These are phyloP conservation scores for Aplysia californica DNA, from an alignment of 1,140 invertebrate genomes.

Conservation along the genomic window DNA sequence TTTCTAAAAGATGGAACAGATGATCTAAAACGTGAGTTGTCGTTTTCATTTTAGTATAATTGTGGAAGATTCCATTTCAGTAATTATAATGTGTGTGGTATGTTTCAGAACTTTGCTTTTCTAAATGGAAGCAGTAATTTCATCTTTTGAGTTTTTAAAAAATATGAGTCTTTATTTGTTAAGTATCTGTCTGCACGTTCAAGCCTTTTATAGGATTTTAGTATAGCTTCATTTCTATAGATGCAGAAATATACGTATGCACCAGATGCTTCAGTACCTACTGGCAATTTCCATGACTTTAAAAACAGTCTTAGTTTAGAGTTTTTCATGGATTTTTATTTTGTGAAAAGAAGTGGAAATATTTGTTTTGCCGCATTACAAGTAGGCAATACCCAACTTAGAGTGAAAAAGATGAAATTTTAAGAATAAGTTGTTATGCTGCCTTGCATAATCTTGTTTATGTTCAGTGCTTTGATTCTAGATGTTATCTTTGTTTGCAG, in stretches of 20 bases:
- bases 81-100: too few species aligned
- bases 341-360: not conserved
- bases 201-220: too few species aligned
- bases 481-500: conserved; percentile 33
- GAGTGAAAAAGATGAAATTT: too few species aligned
- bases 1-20: conserved; percentile 38
- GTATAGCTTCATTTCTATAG: too few species aligned
- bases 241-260: too few species aligned
- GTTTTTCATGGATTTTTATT: not conserved
- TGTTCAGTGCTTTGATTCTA: too few species aligned
- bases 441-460: too few species aligned
- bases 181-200: not conserved
- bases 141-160: not conserved
- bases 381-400: too few species aligned
- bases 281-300: too few species aligned
- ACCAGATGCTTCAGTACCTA: too few species aligned
- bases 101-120: not conserved
- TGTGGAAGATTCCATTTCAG: not conserved
- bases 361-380: too few species aligned
- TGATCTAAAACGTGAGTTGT: conserved; percentile 46
- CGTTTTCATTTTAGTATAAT: not conserved
- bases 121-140: not conserved
- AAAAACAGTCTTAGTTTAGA: not conserved
- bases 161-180: not conserved
- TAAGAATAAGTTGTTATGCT: too few species aligned